Evolutionary conservation across 2,888 invertebrate species (phyloP).

Genomic region (Aphelenchoides bicaudatus): DNA sequence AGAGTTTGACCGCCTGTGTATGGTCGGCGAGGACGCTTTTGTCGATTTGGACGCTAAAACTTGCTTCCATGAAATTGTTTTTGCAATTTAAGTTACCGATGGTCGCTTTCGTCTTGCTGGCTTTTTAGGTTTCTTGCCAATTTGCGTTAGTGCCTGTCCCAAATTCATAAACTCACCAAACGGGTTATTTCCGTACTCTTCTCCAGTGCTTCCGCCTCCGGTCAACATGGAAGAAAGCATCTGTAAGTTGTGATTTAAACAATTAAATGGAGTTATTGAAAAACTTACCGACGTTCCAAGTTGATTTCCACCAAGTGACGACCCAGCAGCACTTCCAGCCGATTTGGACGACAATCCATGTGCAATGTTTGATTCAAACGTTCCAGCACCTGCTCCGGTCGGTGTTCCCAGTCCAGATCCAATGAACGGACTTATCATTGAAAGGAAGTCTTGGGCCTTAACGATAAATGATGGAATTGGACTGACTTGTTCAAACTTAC

Average conservation of each 20-base stretch:
- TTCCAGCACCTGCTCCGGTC: slow-evolving; percentile 12
- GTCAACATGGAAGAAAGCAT: slow-evolving; percentile 8
- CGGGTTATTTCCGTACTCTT: slow-evolving; percentile 27
- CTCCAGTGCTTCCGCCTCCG: slow-evolving; percentile 2
- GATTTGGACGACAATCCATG: too few species aligned
- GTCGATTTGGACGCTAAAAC: neutral
- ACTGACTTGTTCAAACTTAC: too few species aligned
- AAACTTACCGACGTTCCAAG: slow-evolving; percentile 26
- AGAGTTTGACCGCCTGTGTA: too few species aligned
- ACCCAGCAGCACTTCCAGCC: slow-evolving; percentile 12
- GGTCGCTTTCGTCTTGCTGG: slow-evolving; percentile 1
- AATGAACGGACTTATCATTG: slow-evolving; percentile 44
- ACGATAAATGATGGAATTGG: too few species aligned
- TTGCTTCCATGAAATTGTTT: too few species aligned
- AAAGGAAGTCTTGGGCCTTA: slow-evolving; percentile 48
- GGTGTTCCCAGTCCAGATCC: slow-evolving; percentile 28
- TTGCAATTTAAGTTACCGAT: too few species aligned
- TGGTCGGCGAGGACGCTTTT: too few species aligned
- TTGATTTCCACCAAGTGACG: slow-evolving; percentile 10
- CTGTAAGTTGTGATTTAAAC: neutral
- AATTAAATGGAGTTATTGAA: neutral
- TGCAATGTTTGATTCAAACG: too few species aligned
- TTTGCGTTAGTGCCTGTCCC: slow-evolving; percentile 24
- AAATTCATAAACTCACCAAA: slow-evolving; percentile 29
- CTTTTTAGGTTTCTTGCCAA: neutral